Conservation (phyloP, 2,888 invertebrate genomes). For the Pinctada fucata region DNA sequence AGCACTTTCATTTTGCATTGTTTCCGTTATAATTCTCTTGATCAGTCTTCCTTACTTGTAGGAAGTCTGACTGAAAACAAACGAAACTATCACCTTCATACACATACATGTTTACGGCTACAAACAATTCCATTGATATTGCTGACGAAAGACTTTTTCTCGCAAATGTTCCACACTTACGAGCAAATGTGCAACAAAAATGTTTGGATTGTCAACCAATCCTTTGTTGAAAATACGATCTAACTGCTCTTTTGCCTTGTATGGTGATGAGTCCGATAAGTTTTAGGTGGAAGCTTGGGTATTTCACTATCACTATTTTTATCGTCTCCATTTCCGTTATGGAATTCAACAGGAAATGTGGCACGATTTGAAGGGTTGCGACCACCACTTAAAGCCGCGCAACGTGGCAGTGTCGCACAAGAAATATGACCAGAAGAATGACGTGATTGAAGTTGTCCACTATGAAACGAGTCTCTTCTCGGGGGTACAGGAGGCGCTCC, state of each 20-base stretch:
- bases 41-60: no score
- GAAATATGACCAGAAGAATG: conserved; percentile 46
- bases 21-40: no score
- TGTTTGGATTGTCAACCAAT: neutral
- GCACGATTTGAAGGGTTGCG: conserved; percentile 48
- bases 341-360: conserved; percentile 45
- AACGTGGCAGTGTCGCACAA: conserved; percentile 63
- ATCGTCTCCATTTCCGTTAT: conserved; percentile 64
- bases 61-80: no score
- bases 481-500: conserved; percentile 81
- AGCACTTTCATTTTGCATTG: no score
- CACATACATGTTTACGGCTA: no score
- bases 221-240: conserved; percentile 12
- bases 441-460: conserved; percentile 58
- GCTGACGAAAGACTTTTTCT: neutral
- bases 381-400: conserved; percentile 51
- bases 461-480: conserved; percentile 76
- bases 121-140: neutral
- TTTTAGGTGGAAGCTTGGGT: conserved; percentile 74
- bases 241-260: conserved; percentile 68
- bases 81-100: no score
- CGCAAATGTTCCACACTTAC: neutral
- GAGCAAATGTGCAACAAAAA: neutral
- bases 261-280: conserved; percentile 62
- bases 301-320: conserved; percentile 45